A percentile compares a stretch with the other conserved stretches of the same genome.
Conservation (phyloP, 1,140 invertebrate species). For the Asbolus verrucosus region DNA sequence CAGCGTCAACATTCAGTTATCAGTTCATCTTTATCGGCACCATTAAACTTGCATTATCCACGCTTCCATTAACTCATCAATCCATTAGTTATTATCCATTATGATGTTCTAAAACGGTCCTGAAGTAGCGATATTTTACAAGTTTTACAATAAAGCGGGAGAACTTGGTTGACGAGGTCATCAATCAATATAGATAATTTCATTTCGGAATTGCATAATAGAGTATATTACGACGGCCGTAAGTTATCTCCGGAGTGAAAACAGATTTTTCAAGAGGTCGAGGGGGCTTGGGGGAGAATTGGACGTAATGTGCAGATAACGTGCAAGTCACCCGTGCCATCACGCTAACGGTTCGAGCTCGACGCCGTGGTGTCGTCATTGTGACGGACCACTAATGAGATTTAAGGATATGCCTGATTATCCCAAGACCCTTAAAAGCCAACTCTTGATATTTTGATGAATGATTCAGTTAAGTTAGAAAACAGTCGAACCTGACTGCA, state of each 20-base stretch:
- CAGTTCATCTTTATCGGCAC: constrained; percentile 45
- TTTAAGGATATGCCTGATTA: constrained; percentile 45
- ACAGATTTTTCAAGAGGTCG: constrained; percentile 51
- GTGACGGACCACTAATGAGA: constrained; percentile 46
- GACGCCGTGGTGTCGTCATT: constrained; percentile 42
- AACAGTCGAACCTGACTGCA: constrained; percentile 15
- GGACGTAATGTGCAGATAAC: constrained; percentile 50
- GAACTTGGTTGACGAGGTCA: constrained; percentile 45
- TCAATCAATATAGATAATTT: constrained; percentile 56
- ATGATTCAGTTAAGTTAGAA: constrained; percentile 38
- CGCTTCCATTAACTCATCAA: constrained; percentile 53
- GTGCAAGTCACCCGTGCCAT: constrained; percentile 51
- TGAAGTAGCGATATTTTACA: constrained; percentile 49
- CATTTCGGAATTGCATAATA: constrained; percentile 54
- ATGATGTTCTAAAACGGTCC: constrained; percentile 45
- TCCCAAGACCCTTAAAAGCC: constrained; percentile 24
- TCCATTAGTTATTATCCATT: constrained; percentile 50
- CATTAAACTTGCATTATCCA: constrained; percentile 48
- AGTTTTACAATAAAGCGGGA: constrained; percentile 43
- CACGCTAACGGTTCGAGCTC: constrained; percentile 38
- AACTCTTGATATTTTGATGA: constrained; percentile 43
- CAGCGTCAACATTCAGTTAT: constrained; percentile 42
- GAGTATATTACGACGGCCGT: constrained; percentile 42
- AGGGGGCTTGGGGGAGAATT: constrained; percentile 36
- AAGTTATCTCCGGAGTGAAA: constrained; percentile 50